These are phyloP conservation scores for Trochalopteron elliotii DNA, from an alignment of 2,113 vertebrate genomes.

Conservation along the genomic window DNA sequence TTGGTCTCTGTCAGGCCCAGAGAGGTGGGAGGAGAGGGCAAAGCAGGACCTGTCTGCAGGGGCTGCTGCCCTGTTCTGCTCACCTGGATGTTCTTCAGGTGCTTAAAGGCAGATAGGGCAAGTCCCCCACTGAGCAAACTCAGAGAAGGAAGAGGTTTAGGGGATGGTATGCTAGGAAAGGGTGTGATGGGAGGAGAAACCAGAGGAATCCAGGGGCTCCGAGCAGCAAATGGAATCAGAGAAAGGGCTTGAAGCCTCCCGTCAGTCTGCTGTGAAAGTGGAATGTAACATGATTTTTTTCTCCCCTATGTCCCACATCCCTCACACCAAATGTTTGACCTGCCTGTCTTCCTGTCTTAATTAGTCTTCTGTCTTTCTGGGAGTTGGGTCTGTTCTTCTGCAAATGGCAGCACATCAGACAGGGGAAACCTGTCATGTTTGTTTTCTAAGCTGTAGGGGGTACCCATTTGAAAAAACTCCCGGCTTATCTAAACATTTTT, in stretches of 20 bases:
- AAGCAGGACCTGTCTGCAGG: not conserved
- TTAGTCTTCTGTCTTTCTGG: slow-evolving; percentile 70
- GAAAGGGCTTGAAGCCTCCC: slow-evolving; percentile 16
- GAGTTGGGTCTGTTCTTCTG: slow-evolving; percentile 72
- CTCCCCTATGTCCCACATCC: slow-evolving; percentile 63
- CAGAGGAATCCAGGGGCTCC: not conserved
- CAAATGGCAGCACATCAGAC: slow-evolving; percentile 74
- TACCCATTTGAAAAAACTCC: slow-evolving; percentile 74
- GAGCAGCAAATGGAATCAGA: slow-evolving; percentile 10
- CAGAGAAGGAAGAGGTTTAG: not conserved
- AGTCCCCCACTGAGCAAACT: not conserved
- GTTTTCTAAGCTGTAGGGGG: slow-evolving; percentile 76
- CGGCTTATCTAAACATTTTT: slow-evolving; percentile 74
- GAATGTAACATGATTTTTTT: slow-evolving; percentile 66
- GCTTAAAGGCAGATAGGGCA: rapidly evolving
- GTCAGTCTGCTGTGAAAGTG: slow-evolving; percentile 58
- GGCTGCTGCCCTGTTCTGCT: not conserved
- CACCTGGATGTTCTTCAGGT: not conserved
- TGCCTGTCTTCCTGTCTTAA: slow-evolving; percentile 73
- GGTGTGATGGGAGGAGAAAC: not conserved
- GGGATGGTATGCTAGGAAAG: not conserved
- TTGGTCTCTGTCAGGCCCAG: rapidly evolving
- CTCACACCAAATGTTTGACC: slow-evolving; percentile 73
- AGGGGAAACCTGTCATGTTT: slow-evolving; percentile 70
- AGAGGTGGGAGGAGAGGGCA: not conserved